Evolutionary conservation across 2,797 vertebrate genomes (phyloP).

Genomic region (Merluccius polli): DNA sequence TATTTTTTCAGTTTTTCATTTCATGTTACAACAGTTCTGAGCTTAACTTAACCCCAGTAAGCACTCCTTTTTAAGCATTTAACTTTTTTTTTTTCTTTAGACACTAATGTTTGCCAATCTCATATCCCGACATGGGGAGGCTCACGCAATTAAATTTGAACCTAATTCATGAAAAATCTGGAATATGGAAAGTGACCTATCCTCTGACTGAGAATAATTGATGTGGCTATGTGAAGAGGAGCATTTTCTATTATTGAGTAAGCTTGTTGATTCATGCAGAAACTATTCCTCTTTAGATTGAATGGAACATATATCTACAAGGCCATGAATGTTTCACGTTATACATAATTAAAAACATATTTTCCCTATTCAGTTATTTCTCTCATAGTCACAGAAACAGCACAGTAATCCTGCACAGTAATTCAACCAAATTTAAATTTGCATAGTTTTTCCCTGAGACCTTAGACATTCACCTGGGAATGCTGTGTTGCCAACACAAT

Average conservation of each 20-base stretch:
- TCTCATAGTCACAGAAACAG: neutral
- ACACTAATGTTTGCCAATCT: constrained; percentile 34
- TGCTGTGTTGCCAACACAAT: neutral
- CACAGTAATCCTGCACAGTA: neutral
- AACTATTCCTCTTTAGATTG: constrained; percentile 1
- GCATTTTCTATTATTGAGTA: constrained; percentile 35
- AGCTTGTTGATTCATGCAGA: constrained; percentile 7
- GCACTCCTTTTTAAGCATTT: constrained; percentile 29
- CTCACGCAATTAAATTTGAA: constrained; percentile 6
- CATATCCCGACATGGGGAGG: constrained; percentile 24
- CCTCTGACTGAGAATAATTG: constrained; percentile 29
- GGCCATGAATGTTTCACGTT: neutral
- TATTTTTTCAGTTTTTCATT: neutral
- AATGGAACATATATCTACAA: neutral
- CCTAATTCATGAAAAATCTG: neutral
- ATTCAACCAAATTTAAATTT: constrained; percentile 8
- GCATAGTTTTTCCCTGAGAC: constrained; percentile 7
- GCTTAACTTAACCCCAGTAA: neutral
- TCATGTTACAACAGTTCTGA: neutral
- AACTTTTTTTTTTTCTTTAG: constrained; percentile 44
- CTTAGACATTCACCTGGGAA: constrained; percentile 11
- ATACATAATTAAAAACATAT: neutral
- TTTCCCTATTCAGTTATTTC: neutral
- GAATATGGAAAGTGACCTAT: constrained; percentile 26
- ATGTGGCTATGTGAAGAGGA: constrained; percentile 36